phyloP scores from a whole-genome alignment of 2,797 vertebrate species.

The Adrianichthys oophorus region DNA sequence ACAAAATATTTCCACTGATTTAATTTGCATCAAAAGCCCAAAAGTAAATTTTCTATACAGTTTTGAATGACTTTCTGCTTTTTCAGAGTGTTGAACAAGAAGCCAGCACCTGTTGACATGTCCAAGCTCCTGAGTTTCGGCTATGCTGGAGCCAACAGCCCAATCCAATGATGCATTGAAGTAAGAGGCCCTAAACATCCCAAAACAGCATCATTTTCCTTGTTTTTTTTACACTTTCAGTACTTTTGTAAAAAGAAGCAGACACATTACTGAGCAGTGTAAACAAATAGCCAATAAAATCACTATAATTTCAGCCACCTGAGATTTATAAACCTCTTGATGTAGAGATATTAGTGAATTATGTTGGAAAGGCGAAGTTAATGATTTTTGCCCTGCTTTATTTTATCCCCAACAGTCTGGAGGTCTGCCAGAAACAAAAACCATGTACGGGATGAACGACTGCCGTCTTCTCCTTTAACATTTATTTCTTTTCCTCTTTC shows the following conservation, averaged over 20 bases:
- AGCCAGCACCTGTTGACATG: constrained; percentile 68
- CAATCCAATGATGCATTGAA: constrained; percentile 11
- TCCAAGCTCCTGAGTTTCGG: constrained; percentile 77
- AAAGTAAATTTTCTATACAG: not conserved
- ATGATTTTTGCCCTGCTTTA: constrained; percentile 11
- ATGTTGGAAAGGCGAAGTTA: constrained; percentile 11
- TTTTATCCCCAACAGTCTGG: constrained; percentile 44
- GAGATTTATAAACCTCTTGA: constrained; percentile 16
- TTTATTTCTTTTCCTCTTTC: not conserved
- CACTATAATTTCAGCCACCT: constrained; percentile 17
- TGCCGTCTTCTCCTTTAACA: constrained; percentile 18
- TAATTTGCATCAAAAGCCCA: not conserved
- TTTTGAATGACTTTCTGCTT: constrained; percentile 7
- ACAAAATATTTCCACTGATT: not conserved
- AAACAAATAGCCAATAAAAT: constrained; percentile 27
- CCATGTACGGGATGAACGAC: constrained; percentile 6
- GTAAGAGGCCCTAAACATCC: constrained; percentile 1
- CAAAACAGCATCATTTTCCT: constrained; percentile 11
- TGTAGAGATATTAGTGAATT: constrained; percentile 13
- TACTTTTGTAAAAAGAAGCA: constrained; percentile 17
- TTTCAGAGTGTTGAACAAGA: constrained; percentile 67
- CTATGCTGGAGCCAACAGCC: constrained; percentile 60
- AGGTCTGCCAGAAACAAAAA: constrained; percentile 27
- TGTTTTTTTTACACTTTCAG: constrained; percentile 16
- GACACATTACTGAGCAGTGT: constrained; percentile 13